phyloP scores from a whole-genome alignment of 1,140 invertebrate genomes.

The Hermetia illucens region DNA sequence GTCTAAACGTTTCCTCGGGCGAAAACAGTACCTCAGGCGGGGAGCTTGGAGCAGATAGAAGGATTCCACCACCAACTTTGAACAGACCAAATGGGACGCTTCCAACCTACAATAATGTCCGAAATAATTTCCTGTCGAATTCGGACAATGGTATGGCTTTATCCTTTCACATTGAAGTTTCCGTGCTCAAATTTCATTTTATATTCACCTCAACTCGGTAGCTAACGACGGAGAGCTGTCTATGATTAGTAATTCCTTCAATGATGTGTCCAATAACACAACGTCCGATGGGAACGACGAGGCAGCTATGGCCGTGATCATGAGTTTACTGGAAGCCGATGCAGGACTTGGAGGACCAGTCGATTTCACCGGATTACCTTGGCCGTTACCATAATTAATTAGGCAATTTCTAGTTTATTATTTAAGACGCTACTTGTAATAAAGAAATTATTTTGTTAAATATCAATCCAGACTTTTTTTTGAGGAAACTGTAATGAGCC shows the following conservation, averaged over 20 bases:
- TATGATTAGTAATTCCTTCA: slow-evolving; percentile 22
- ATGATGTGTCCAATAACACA: slow-evolving; percentile 34
- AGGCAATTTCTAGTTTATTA: not conserved
- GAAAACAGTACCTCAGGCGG: slow-evolving; percentile 1
- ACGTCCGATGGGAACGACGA: slow-evolving; percentile 67
- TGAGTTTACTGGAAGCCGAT: slow-evolving; percentile 78
- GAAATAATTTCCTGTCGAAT: not conserved
- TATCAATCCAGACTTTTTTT: too few relatives aligned
- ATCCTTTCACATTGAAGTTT: not conserved
- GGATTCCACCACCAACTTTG: not conserved
- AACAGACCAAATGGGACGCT: slow-evolving; percentile 7
- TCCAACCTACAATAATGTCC: slow-evolving; percentile 5
- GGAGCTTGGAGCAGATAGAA: not conserved
- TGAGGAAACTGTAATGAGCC: too few relatives aligned
- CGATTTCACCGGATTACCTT: slow-evolving; percentile 75
- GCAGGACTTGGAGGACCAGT: slow-evolving; percentile 43
- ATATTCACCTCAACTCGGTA: not conserved
- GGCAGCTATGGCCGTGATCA: slow-evolving; percentile 83
- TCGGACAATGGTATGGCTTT: slow-evolving; percentile 2
- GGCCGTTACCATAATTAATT: slow-evolving; percentile 58
- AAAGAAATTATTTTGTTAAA: too few relatives aligned
- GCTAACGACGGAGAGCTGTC: not conserved
- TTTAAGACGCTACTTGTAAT: too few relatives aligned
- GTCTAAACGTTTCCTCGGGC: slow-evolving; percentile 5
- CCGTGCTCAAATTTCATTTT: not conserved